A percentile compares a stretch with the other conserved stretches of the same genome.
Evolutionary conservation across 2,797 vertebrate species (phyloP).

Genomic region (Hozukius guyotensis): DNA sequence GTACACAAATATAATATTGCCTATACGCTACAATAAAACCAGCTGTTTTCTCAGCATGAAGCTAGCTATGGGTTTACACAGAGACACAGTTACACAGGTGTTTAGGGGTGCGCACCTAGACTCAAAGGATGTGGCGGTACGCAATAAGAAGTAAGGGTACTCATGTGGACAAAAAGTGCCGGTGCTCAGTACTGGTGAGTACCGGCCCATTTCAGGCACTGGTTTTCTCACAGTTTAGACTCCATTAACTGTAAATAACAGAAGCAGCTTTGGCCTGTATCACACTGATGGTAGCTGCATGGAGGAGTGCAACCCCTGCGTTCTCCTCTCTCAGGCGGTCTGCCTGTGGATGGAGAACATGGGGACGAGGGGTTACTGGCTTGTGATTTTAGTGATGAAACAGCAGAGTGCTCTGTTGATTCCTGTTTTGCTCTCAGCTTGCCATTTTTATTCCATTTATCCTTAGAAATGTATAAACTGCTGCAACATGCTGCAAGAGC

Average conservation of each 20-base stretch:
- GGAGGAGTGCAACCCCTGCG: background rate
- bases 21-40: no score
- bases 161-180: no score
- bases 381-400: slow-evolving; percentile 1
- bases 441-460: slow-evolving; percentile 5
- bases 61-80: no score
- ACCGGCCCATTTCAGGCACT: no score
- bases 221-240: slow-evolving; percentile 31
- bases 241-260: slow-evolving; percentile 36
- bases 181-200: no score
- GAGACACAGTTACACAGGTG: no score
- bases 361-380: background rate
- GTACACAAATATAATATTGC: no score
- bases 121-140: no score
- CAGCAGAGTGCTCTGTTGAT: background rate
- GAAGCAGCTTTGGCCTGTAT: background rate
- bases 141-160: no score
- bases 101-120: no score
- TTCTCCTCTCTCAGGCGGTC: background rate
- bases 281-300: slow-evolving; percentile 15
- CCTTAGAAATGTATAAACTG: slow-evolving; percentile 8
- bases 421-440: slow-evolving; percentile 18
- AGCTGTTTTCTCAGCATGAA: no score
- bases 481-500: background rate
- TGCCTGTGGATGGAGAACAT: background rate